Conservation (phyloP, 1,140 invertebrate species). For the Pachypsylla venusta region DNA sequence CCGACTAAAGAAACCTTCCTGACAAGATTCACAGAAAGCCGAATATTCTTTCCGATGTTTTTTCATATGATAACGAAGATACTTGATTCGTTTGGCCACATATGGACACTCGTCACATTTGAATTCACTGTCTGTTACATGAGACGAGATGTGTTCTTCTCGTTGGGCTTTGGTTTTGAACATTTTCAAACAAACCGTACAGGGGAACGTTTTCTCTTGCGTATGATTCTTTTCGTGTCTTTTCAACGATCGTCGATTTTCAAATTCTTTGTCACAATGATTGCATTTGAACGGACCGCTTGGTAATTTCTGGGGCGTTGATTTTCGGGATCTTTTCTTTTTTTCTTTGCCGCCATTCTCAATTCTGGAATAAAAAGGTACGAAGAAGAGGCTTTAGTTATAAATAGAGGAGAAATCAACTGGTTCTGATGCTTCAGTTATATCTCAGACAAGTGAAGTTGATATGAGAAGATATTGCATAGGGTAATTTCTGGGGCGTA, state of each 20-base stretch:
- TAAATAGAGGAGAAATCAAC: too few relatives aligned
- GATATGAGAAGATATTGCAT: too few relatives aligned
- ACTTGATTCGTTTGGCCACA: constrained; percentile 30
- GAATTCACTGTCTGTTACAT: constrained; percentile 42
- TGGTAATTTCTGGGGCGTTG: neutral
- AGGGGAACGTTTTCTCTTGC: constrained; percentile 58
- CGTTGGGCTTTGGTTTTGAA: constrained; percentile 9
- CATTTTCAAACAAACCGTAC: constrained; percentile 40
- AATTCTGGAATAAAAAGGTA: neutral
- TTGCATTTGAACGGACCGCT: constrained; percentile 12
- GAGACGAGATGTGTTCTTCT: constrained; percentile 35
- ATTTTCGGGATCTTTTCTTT: neutral
- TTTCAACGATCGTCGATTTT: constrained; percentile 13
- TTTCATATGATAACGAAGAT: constrained; percentile 23
- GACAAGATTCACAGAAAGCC: constrained; percentile 44
- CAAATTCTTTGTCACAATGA: constrained; percentile 14
- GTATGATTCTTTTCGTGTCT: constrained; percentile 49
- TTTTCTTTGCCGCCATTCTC: neutral
- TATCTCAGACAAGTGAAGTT: too few relatives aligned
- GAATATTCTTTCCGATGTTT: constrained; percentile 29
- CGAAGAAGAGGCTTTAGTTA: neutral
- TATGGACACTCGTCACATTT: constrained; percentile 36
- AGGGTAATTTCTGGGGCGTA: too few relatives aligned
- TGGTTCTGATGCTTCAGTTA: too few relatives aligned
- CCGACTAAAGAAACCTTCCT: constrained; percentile 50